Percentiles rank a stretch among this genome's conserved stretches.
These are phyloP conservation scores for Drosophila nr. medialis DNA, from an alignment of 2,888 invertebrate species.

Conservation along the genomic window DNA sequence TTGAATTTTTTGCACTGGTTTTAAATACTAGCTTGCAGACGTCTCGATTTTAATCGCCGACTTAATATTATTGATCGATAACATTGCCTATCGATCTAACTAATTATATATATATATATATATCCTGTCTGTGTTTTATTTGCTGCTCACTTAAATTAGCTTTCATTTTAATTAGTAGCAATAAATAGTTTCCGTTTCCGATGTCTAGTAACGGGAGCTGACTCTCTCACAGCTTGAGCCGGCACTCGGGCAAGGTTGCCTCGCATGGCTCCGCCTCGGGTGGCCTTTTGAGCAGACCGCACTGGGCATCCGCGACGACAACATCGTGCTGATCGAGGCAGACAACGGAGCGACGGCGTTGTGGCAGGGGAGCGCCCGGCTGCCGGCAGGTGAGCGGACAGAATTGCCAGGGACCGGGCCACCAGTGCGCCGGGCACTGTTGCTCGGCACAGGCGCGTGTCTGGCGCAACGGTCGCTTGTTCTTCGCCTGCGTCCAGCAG, in stretches of 20 bases:
- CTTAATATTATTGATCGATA: constrained; percentile 23
- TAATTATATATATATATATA: constrained; percentile 8
- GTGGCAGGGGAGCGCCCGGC: constrained; percentile 85
- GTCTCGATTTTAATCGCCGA: constrained; percentile 1
- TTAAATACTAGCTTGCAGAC: constrained; percentile 1
- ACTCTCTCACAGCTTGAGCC: constrained; percentile 54
- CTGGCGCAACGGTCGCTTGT: constrained; percentile 87
- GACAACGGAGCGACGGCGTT: constrained; percentile 88
- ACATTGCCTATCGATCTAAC: constrained; percentile 20
- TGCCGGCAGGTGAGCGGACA: constrained; percentile 89
- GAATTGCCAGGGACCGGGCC: constrained; percentile 94
- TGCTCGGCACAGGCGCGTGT: constrained; percentile 89
- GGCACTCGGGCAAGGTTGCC: constrained; percentile 83
- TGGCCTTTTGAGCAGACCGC: constrained; percentile 89
- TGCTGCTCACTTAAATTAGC: constrained; percentile 45
- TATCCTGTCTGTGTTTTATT: constrained; percentile 24
- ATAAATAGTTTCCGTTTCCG: constrained; percentile 47
- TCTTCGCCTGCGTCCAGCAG: constrained; percentile 86
- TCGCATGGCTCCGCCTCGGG: constrained; percentile 88
- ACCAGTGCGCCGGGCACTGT: constrained; percentile 92
- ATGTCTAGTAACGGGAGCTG: not conserved
- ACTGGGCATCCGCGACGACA: constrained; percentile 91
- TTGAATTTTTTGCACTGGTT: constrained; percentile 1
- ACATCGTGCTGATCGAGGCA: constrained; percentile 91
- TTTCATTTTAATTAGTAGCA: constrained; percentile 53